Evolutionary conservation across 2,888 invertebrate species (phyloP), one percentile per base, ranked within the genome.

Genomic region (Rhabditoides inermis): DNA sequence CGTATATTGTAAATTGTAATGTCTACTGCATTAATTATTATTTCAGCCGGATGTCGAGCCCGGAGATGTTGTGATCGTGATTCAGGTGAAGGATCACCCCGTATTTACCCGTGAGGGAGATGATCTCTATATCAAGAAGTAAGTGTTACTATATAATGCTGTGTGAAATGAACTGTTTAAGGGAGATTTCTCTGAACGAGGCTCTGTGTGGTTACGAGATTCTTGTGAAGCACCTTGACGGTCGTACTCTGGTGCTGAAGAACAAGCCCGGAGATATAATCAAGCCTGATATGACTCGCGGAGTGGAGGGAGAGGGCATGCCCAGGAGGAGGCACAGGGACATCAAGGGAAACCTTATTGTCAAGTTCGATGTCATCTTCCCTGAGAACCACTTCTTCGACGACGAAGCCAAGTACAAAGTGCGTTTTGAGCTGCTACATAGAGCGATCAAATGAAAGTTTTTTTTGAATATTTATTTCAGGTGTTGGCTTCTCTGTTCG

Each of bases 121-220:
- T 76, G 86, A 82, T 68, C 75, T 82, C 44, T 75, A 73, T 60
- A 84, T 88, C 79, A 65, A 65, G 51, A 63, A 60, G 59, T 58
- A 50, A 22, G 59, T 48, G 2, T 2, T 35, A 41, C 26, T 48
- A 15, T 26, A 20, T 5, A 23, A 26, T 32, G 1, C 84, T 60
- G 20, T 40, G 10, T 40, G 1, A 18, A 26, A 27, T 26, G 2
- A 4, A 22, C 18, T 28, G 46, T 53, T 59, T 26, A 30, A 60
- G 60, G 39, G 60, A 53, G 53, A 83, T 92, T 39, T 84, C 85
- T 39, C 79, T 92, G 48, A 87, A 88, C 2, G 90, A 92, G 77
- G 88, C 92, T 15, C 80, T 92, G 10, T 91, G 91, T 80, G 92
- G 92, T 5, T 88, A 90, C 78, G 82, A 84, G 54, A 85, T 88